Percentiles rank a stretch among this genome's conserved stretches.
phyloP scores from a whole-genome alignment of 2,888 invertebrate species.

The Girardia tigrina region DNA sequence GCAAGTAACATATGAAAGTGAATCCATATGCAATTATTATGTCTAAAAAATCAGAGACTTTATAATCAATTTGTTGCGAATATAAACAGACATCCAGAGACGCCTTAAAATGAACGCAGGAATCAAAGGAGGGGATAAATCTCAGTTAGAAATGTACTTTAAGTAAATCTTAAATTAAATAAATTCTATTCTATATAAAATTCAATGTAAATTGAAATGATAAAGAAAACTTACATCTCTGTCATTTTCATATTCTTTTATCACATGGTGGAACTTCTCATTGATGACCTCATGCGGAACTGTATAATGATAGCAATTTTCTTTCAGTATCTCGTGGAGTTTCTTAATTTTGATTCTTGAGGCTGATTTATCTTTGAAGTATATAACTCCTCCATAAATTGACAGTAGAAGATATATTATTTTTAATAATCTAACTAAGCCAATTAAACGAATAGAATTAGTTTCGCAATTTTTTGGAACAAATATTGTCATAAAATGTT shows the following conservation, averaged over 20 bases:
- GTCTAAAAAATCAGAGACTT: too few relatives aligned
- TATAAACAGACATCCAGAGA: too few relatives aligned
- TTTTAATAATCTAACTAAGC: neutral
- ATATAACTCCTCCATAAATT: neutral
- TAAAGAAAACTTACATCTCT: neutral
- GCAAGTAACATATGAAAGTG: too few relatives aligned
- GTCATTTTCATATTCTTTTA: slow-evolving; percentile 11
- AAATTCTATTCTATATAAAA: too few relatives aligned
- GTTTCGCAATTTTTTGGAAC: slow-evolving; percentile 1
- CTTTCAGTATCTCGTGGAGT: neutral
- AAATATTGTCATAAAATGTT: neutral
- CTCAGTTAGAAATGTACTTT: too few relatives aligned
- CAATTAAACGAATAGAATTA: neutral
- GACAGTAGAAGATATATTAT: neutral
- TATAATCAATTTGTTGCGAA: too few relatives aligned
- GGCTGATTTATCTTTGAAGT: neutral
- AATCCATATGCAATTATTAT: too few relatives aligned
- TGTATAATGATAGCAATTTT: slow-evolving; percentile 12
- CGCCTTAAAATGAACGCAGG: too few relatives aligned
- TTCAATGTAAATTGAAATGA: neutral
- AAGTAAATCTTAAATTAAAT: too few relatives aligned
- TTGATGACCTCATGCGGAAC: neutral
- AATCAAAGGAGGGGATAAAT: neutral
- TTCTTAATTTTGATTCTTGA: slow-evolving; percentile 9
- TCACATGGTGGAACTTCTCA: neutral